These are phyloP conservation scores for Atractosteus spatula DNA, from an alignment of 2,113 vertebrate species.

Conservation along the genomic window DNA sequence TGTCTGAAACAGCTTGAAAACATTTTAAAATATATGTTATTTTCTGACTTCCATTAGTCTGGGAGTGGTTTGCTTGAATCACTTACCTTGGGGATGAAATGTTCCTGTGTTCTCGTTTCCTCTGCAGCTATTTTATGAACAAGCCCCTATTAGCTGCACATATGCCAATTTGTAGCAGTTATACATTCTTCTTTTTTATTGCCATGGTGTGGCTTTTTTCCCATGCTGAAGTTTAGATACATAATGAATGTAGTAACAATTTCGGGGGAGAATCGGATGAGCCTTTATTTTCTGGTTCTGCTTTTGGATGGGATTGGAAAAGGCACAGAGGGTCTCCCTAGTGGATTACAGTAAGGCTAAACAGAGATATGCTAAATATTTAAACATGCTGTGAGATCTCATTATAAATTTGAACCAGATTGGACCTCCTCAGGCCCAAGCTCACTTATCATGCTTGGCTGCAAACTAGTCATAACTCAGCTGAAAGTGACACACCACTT, in stretches of 20 bases:
- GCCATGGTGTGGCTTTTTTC: conserved; percentile 28
- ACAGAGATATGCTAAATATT: conserved; percentile 73
- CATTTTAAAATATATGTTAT: too few relatives aligned
- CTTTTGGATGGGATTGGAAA: conserved; percentile 29
- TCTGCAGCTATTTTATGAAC: too few relatives aligned
- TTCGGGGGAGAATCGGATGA: conserved; percentile 27
- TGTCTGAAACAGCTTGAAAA: too few relatives aligned
- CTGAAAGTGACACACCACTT: conserved; percentile 70
- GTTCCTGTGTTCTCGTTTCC: too few relatives aligned
- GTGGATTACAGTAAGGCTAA: conserved; percentile 58
- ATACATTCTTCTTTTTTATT: conserved; percentile 41
- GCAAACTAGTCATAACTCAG: conserved; percentile 61
- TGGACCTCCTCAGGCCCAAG: conserved; percentile 52
- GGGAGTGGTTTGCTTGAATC: neutral
- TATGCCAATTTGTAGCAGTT: conserved; percentile 13
- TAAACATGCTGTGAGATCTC: conserved; percentile 72
- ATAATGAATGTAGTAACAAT: conserved; percentile 39
- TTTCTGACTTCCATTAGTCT: neutral
- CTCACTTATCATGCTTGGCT: conserved; percentile 37
- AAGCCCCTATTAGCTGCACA: too few relatives aligned
- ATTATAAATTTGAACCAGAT: conserved; percentile 62
- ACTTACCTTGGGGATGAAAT: neutral
- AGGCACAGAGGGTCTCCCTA: conserved; percentile 52
- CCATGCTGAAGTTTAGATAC: conserved; percentile 37
- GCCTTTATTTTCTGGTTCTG: conserved; percentile 31